These are phyloP conservation scores for Salticus scenicus DNA, from an alignment of 2,888 invertebrate genomes.

Conservation along the genomic window DNA sequence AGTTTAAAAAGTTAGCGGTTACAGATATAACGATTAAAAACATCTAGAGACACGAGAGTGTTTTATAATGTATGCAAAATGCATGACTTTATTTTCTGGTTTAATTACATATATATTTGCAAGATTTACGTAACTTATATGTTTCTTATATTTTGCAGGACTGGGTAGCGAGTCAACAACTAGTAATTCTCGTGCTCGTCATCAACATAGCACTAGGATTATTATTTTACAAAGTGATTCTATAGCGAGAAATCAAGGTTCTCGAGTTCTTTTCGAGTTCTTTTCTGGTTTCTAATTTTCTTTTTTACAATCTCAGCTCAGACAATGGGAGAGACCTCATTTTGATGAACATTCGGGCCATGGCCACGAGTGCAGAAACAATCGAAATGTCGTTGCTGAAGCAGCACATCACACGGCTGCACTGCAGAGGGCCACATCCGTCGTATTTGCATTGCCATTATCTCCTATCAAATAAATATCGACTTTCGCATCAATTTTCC, in stretches of 20 bases:
- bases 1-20: too few species aligned
- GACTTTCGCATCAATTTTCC: not conserved
- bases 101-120: too few species aligned
- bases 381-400: not conserved
- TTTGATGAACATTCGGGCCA: not conserved
- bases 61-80: too few species aligned
- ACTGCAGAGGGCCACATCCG: not conserved
- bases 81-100: too few species aligned
- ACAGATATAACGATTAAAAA: too few species aligned
- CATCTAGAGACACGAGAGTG: too few species aligned
- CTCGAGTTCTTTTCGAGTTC: not conserved
- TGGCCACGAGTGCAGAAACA: not conserved
- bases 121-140: too few species aligned
- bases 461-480: too few species aligned
- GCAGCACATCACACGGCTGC: not conserved
- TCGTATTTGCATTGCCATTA: too few species aligned
- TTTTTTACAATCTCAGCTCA: not conserved
- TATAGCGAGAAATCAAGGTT: slow-evolving; percentile 15
- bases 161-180: slow-evolving; percentile 96
- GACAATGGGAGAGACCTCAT: not conserved
- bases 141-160: slow-evolving; percentile 49
- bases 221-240: slow-evolving; percentile 91
- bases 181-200: slow-evolving; percentile 93
- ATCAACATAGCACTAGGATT: slow-evolving; percentile 95
- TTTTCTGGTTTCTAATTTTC: slow-evolving; percentile 7